Conservation (phyloP, 1,140 invertebrate species). For the Lerema accius region DNA sequence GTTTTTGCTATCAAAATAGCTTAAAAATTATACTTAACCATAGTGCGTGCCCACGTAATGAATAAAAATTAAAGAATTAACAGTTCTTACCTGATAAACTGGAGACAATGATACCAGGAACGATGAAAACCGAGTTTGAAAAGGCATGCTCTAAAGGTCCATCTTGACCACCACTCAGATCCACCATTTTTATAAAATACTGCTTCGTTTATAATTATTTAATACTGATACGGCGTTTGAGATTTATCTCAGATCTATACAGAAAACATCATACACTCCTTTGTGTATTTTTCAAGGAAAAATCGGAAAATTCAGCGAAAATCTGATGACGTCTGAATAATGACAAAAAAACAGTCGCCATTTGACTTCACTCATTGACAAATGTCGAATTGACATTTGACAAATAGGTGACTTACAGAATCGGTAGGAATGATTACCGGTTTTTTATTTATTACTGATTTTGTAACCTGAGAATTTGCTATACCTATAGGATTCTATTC, state of each 20-base stretch:
- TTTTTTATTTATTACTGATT: too few species aligned
- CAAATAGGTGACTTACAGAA: too few species aligned
- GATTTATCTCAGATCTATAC: slow-evolving; percentile 29
- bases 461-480: too few species aligned
- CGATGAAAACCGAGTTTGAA: slow-evolving; percentile 89
- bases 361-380: too few species aligned
- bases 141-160: slow-evolving; percentile 91
- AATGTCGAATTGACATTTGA: slow-evolving; percentile 15
- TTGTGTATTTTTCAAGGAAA: slow-evolving; percentile 10
- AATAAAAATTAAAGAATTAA: slow-evolving; percentile 1
- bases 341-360: too few species aligned
- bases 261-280: slow-evolving; percentile 10
- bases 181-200: slow-evolving; percentile 73
- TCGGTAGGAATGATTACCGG: too few species aligned
- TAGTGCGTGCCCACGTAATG: slow-evolving; percentile 4
- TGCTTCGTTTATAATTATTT: slow-evolving; percentile 31
- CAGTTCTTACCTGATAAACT: slow-evolving; percentile 86
- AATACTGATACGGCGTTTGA: slow-evolving; percentile 42
- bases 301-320: slow-evolving; percentile 18
- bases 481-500: too few species aligned
- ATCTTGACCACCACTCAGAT: slow-evolving; percentile 85
- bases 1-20: not conserved
- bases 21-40: slow-evolving; percentile 1
- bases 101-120: slow-evolving; percentile 89
- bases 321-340: slow-evolving; percentile 20